These are phyloP conservation scores for Teleogryllus oceanicus DNA, from an alignment of 2,888 invertebrate species.

Conservation along the genomic window DNA sequence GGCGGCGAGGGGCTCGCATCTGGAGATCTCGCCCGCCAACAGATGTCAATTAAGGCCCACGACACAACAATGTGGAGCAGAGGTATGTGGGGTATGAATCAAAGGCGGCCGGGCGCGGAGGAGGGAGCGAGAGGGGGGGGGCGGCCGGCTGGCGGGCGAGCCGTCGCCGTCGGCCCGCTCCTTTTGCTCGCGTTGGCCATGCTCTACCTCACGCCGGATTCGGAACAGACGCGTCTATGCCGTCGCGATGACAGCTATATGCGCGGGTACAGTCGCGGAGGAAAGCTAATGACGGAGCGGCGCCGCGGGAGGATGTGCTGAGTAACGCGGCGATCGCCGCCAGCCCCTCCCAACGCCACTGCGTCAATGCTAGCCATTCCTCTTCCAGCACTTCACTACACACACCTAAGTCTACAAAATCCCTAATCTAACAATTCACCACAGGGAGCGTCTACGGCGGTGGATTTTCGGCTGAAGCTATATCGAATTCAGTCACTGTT, in stretches of 20 bases:
- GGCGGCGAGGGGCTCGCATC: not conserved
- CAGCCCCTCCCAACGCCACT: too few relatives aligned
- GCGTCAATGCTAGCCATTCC: too few relatives aligned
- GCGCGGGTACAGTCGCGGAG: not conserved
- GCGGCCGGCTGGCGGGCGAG: not conserved
- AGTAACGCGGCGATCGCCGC: not conserved
- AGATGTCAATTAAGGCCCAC: constrained; percentile 18
- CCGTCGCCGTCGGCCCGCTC: not conserved
- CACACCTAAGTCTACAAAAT: too few relatives aligned
- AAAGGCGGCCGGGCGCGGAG: not conserved
- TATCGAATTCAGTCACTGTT: too few relatives aligned
- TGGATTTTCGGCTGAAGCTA: too few relatives aligned
- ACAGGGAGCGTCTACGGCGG: too few relatives aligned
- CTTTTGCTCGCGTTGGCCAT: not conserved
- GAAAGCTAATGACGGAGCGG: not conserved
- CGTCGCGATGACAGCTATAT: constrained; percentile 8
- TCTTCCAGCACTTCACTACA: too few relatives aligned
- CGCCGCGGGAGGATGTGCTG: not conserved
- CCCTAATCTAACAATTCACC: too few relatives aligned
- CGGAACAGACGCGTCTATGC: not conserved
- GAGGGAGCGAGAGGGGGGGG: not conserved
- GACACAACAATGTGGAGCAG: constrained; percentile 8
- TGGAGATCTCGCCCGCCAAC: constrained; percentile 12
- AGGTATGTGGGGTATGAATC: constrained; percentile 9
- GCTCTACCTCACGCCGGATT: not conserved